Evolutionary conservation across 2,888 invertebrate species (phyloP), one percentile per base, ranked within the genome.

Genomic region (Noctua janthina): DNA sequence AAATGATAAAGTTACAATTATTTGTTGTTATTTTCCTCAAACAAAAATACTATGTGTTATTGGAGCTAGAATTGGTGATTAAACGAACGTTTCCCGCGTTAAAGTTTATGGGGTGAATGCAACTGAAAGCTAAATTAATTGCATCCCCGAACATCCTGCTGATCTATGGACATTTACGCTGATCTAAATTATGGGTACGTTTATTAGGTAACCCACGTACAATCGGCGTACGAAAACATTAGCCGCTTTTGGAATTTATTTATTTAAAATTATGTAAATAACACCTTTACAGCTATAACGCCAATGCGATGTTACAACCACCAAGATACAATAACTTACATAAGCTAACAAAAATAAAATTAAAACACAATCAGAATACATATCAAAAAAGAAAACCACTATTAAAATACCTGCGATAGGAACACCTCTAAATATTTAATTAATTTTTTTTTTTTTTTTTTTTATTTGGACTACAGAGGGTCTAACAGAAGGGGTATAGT

Each of bases 91-190:
- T 72, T 64, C 49, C 59, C 75, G 75, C 68, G 80, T 72, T 56
- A n/a, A 82, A 72, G 68, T 75, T 85, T 85, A 83, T 83, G 83
- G 85, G 13, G 81, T 75, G 81, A 59, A 85, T 85, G 71, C 75
- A 85, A 80, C 81, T 80, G 81, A 69, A 69, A 81, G 11, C 56
- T 11, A 43, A 80, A 75, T 81, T 85, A 80, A 83, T 83, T 83
- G 81, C 81, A 83, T 51, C 72, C 62, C 83, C 75, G 49, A 74
- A 80, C 81, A 85, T 75, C 62, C 1, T 49, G 13, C 74, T 83
- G 84, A 83, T 83, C 67, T 74, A 83, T 72, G 71, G 49, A 62
- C 62, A 56, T 74, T 68, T 54, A 83, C 80, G 39, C 10, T 54
- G 54, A 74, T 80, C 71, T 84, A 72, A 80, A 56, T 80, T 64